Evolutionary conservation across 2,888 invertebrate genomes (phyloP), one percentile per base, ranked within the genome.

Genomic region (Periphyllus acericola): DNA sequence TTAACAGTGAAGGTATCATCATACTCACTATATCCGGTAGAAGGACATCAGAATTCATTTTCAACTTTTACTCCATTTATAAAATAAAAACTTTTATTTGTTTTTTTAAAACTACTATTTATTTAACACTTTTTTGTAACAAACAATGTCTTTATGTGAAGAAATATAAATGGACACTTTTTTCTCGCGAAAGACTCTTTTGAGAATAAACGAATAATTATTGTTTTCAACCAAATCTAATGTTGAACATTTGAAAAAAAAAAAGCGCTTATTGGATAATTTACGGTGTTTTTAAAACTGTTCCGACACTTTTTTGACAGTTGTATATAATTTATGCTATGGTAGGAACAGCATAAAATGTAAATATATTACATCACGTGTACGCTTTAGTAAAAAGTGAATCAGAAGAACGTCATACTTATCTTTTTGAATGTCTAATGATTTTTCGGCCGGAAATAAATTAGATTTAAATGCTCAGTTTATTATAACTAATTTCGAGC

Each of bases 161-260:
- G n/a, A n/a, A n/a, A n/a, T n/a, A n/a, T n/a, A n/a, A 52, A 75
- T 75, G 40, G 46, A 75, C 40, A 75, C 46, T 29, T 76, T 52
- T 76, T 76, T 29, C 9, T 76, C 21, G 78, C 32, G 55, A 78
- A 78, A 78, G 52, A 78, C 9, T 34, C 78, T 11, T 78, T 78
- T 78, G 55, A 78, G 21, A 78, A 78, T 78, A 55, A 78, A 11
- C 32, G 78, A 78, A 55, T 78, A 78, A 32, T 55, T 78, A n/a
- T 78, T 78, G 32, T 55, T 78, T 78, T 55, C 78, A 78, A 78
- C 55, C 55, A 78, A 55, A 78, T 78, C 55, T 52, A 78, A 78
- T 32, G 55, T 78, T 55, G 52, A 78, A 78, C 32, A 78, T 78
- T 78, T 78, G 32, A 36, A 36, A 36, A 46, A 36, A 36, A 46